A percentile compares a stretch with the other conserved stretches of the same genome.
phyloP scores from a whole-genome alignment of 2,113 vertebrate genomes.

The Otus sunia region DNA sequence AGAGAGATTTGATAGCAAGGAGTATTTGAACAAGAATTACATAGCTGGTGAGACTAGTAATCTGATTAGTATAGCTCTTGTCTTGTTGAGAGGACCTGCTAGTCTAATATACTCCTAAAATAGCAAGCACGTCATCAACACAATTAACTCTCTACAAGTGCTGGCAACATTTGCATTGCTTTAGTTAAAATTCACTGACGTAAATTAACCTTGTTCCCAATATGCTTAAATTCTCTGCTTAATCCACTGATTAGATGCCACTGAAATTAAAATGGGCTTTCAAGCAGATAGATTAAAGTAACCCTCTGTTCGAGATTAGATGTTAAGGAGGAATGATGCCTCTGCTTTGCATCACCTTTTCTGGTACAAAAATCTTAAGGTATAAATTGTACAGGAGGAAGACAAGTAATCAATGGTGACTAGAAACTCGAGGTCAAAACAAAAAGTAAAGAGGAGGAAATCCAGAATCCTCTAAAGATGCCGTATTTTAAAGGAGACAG shows the following conservation, averaged over 20 bases:
- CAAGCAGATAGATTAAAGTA: neutral
- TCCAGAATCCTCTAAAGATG: neutral
- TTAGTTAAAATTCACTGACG: neutral
- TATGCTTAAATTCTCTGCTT: neutral
- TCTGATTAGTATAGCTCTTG: neutral
- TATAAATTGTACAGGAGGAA: neutral
- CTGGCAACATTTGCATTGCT: neutral
- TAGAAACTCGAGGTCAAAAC: neutral
- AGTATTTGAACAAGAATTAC: neutral
- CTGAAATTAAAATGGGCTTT: neutral
- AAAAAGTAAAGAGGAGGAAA: neutral
- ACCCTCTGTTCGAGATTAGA: neutral
- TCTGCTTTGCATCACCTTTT: neutral
- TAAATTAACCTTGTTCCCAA: conserved; percentile 13
- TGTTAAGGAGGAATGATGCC: neutral
- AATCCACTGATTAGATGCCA: neutral
- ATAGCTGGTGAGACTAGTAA: neutral
- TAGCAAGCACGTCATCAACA: neutral
- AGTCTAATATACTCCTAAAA: neutral
- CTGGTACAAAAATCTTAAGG: neutral
- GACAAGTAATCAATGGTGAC: neutral
- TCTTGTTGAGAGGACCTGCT: neutral
- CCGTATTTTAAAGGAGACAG: neutral
- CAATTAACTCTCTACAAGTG: neutral
- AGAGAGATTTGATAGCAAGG: neutral